Evolutionary conservation across 2,113 vertebrate species (phyloP).

Genomic region (Terrapene triunguis): DNA sequence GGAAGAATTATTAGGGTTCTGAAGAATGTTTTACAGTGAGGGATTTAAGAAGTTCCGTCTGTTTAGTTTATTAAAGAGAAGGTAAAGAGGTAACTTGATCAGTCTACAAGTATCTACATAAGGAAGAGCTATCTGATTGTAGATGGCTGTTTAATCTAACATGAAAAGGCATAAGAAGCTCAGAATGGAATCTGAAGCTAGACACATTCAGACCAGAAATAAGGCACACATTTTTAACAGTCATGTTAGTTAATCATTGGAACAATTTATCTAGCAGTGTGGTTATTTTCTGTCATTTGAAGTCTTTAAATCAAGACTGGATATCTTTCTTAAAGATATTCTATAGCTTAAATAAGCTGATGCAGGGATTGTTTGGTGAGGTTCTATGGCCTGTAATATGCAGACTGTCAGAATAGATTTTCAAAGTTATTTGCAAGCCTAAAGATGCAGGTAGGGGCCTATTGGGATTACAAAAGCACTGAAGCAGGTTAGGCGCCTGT

Average conservation of each 20-base stretch:
- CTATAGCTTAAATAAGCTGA: not conserved
- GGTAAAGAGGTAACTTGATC: not conserved
- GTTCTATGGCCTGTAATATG: accelerated
- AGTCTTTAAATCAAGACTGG: accelerated
- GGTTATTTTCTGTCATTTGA: not conserved
- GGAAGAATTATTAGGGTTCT: not conserved
- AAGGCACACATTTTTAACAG: not conserved
- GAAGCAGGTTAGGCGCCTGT: not conserved
- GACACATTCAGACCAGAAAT: not conserved
- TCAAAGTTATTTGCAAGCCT: not conserved
- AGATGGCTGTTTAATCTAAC: not conserved
- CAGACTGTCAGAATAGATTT: not conserved
- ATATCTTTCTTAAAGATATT: not conserved
- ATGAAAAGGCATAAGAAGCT: not conserved
- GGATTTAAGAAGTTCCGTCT: not conserved
- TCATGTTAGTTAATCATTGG: not conserved
- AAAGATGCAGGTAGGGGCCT: not conserved
- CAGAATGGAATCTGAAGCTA: accelerated
- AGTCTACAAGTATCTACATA: accelerated
- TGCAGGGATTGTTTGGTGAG: accelerated
- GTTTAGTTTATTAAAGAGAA: not conserved
- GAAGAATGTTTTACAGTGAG: not conserved
- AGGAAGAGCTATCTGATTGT: not conserved
- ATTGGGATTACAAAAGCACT: not conserved
- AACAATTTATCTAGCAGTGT: not conserved